Evolutionary conservation across 2,888 invertebrate genomes (phyloP), one percentile per base, ranked within the genome.

Genomic region (Tethea ocularis): DNA sequence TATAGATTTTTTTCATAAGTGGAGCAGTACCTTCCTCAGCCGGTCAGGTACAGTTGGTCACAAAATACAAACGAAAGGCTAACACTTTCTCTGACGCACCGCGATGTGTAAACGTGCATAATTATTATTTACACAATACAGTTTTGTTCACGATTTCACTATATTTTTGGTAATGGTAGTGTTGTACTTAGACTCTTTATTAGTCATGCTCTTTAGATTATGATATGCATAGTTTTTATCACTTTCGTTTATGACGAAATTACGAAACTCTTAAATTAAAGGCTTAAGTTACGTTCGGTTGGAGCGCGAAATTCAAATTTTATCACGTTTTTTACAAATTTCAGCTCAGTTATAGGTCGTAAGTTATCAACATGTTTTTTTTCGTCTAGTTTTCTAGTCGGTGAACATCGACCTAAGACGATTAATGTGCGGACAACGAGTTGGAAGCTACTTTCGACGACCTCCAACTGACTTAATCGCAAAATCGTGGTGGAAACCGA

Each of bases 51-150:
- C n/a, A 29, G 26, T 33, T 53, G 53, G 54, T 36, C 33, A 54
- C 17, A 53, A 33, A 33, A 54, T 33, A 54, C 20, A 24, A 54
- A 46, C 20, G 46, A 46, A 20, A 46, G 54, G 20, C 29, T 10
- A n/a, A 2, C 33, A 54, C 54, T 54, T 54, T 54, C 54, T 20
- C 54, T 36, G 20, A 10, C 46, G 20, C 46, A 46, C 20, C 54
- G 54, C 33, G 20, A 20, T 54, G 54, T 54, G 54, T 54, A 33
- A 54, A 54, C 54, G n/a, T 54, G 54, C 33, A 54, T 54, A 54
- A 54, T 54, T 54, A 54, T 20, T 33, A 29, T 33, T 6, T 22
- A 33, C 54, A 33, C 20, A 11, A 10, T 36, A 10, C 33, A 10
- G 20, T 46, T 36, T 20, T 54, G 54, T 54, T 54, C 17, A 54